Percentiles rank a stretch among this genome's conserved stretches.
These are phyloP conservation scores for Spodoptera litura DNA, from an alignment of 1,140 invertebrate genomes.

Conservation along the genomic window DNA sequence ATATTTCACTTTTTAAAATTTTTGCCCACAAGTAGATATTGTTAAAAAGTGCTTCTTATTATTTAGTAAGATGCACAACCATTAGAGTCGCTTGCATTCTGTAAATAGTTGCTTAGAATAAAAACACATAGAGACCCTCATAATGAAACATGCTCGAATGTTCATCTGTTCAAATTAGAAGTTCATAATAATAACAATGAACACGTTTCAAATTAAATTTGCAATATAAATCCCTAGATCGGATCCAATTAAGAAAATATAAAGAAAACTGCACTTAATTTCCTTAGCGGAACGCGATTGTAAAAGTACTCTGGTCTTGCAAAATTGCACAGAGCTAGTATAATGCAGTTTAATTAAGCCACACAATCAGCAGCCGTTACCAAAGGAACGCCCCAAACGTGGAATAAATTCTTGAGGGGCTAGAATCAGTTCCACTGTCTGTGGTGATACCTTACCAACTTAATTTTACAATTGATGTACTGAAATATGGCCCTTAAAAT, in stretches of 20 bases:
- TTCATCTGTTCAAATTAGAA: not conserved
- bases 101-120: too few relatives aligned
- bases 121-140: too few relatives aligned
- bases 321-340: conserved; percentile 61
- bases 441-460: conserved; percentile 64
- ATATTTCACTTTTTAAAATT: not conserved
- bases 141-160: too few relatives aligned
- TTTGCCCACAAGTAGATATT: not conserved
- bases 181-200: conserved; percentile 1
- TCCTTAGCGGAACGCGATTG: conserved; percentile 50
- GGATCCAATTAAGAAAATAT: conserved; percentile 40
- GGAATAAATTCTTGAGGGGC: conserved; percentile 78
- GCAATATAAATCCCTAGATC: conserved; percentile 20
- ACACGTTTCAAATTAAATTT: conserved; percentile 7
- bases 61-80: too few relatives aligned
- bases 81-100: too few relatives aligned
- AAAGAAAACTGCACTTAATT: conserved; percentile 42
- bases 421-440: conserved; percentile 66
- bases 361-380: conserved; percentile 78
- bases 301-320: conserved; percentile 40
- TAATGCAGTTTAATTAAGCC: conserved; percentile 79
- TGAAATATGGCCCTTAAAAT: conserved; percentile 53
- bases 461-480: conserved; percentile 18
- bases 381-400: conserved; percentile 79
- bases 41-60: too few relatives aligned